phyloP scores from a whole-genome alignment of 2,113 vertebrate genomes.

The Formicarius rufipectus region DNA sequence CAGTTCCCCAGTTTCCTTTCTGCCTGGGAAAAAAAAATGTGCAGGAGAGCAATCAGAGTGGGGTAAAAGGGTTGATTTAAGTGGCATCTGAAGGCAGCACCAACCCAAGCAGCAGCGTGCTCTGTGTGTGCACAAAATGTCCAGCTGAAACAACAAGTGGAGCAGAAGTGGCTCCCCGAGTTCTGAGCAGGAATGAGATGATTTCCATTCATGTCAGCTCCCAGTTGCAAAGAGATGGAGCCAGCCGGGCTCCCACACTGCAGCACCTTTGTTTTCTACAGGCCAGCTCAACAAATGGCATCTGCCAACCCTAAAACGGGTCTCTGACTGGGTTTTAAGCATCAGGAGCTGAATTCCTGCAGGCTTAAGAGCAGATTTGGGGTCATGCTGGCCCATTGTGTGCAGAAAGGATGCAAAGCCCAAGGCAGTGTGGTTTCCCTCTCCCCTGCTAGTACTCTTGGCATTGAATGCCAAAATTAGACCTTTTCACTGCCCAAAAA shows the following conservation, averaged over 20 bases:
- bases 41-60: background rate
- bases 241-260: background rate
- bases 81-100: background rate
- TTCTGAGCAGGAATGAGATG: background rate
- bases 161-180: background rate
- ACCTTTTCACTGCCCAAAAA: background rate
- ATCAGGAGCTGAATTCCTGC: background rate
- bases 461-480: background rate
- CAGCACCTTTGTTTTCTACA: background rate
- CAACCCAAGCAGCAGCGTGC: background rate
- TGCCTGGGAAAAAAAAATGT: background rate
- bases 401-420: background rate
- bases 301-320: background rate
- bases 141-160: background rate
- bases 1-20: background rate
- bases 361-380: background rate
- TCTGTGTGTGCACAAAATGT: accelerated
- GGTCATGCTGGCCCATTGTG: background rate
- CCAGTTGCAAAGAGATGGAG: background rate
- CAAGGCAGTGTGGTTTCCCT: background rate
- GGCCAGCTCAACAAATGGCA: background rate
- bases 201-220: background rate
- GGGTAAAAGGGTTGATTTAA: background rate
- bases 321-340: background rate
- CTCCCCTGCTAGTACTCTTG: background rate